Evolutionary conservation across 2,797 vertebrate genomes (phyloP).

Genomic region (Enteromius mattozi): DNA sequence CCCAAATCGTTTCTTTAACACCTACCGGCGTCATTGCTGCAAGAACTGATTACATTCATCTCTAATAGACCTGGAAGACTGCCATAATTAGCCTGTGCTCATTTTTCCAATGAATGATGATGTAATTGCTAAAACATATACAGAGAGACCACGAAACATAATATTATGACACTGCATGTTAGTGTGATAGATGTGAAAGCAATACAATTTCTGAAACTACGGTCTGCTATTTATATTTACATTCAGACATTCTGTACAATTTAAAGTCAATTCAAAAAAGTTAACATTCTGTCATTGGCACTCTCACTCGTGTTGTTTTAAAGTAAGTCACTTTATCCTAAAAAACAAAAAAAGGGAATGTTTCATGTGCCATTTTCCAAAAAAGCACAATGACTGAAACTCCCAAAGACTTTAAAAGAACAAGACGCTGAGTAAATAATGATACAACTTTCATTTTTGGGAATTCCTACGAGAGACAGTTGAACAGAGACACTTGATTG

Average conservation of each 20-base stretch:
- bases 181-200: neutral
- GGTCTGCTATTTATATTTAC: neutral
- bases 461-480: neutral
- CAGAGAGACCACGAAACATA: conserved; percentile 1
- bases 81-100: conserved; percentile 19
- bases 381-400: neutral
- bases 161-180: conserved; percentile 10
- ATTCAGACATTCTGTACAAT: neutral
- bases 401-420: neutral
- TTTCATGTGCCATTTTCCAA: neutral
- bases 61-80: conserved; percentile 4
- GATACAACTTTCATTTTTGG: neutral
- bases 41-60: conserved; percentile 9
- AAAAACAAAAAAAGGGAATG: neutral
- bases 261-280: neutral
- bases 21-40: neutral
- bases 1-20: conserved; percentile 1
- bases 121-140: conserved; percentile 17
- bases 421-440: neutral
- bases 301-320: neutral
- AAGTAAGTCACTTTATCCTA: neutral
- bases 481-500: neutral
- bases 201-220: neutral
- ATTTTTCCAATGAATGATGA: conserved; percentile 18
- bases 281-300: neutral